These are phyloP conservation scores for Pterobdella sp. DNA, from an alignment of 2,888 invertebrate genomes.

Conservation along the genomic window DNA sequence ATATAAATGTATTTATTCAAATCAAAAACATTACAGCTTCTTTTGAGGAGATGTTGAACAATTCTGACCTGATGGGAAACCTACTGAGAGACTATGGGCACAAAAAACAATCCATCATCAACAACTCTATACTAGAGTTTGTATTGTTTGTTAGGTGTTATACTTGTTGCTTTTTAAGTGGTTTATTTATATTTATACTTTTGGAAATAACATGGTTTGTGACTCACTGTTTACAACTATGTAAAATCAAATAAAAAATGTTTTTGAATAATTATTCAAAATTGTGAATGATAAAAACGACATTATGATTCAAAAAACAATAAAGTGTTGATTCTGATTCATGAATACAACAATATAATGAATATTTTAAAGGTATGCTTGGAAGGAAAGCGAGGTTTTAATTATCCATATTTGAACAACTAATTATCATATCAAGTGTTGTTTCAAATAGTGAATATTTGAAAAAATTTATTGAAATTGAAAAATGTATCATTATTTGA, in stretches of 20 bases:
- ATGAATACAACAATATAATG: too few species aligned
- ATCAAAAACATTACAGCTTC: conserved; percentile 17
- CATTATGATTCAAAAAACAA: not conserved
- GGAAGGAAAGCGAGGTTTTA: too few species aligned
- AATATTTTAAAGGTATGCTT: too few species aligned
- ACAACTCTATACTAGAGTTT: conserved; percentile 18
- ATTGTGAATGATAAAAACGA: too few species aligned
- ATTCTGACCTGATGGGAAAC: conserved; percentile 24
- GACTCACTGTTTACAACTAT: not conserved
- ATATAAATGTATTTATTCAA: too few species aligned
- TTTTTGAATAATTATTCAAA: too few species aligned
- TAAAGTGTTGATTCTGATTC: not conserved
- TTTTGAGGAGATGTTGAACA: conserved; percentile 27
- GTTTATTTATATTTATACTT: not conserved
- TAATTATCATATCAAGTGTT: too few species aligned
- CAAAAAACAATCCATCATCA: conserved; percentile 1
- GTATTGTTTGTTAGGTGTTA: not conserved
- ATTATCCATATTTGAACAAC: too few species aligned
- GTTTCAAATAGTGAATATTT: too few species aligned
- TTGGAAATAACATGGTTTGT: not conserved
- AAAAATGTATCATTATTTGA: too few species aligned
- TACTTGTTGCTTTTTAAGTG: not conserved
- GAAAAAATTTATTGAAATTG: too few species aligned
- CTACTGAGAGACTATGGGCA: conserved; percentile 20
- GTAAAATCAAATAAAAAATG: too few species aligned